Evolutionary conservation across 2,113 vertebrate species (phyloP).

Genomic region (Mola mola): DNA sequence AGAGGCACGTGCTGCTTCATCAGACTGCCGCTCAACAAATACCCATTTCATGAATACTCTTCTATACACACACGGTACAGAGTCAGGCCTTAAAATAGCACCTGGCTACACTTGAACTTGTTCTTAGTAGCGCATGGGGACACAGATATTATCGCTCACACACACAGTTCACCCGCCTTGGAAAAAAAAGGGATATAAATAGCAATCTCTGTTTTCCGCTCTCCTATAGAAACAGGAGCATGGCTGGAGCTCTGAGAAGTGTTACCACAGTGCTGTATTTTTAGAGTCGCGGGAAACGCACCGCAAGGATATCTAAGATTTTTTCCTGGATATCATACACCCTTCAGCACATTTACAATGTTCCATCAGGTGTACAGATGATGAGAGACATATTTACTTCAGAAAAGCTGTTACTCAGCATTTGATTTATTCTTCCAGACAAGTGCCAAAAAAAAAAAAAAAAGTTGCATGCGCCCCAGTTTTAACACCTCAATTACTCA

Average conservation of each 20-base stretch:
- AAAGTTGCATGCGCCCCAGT: background rate
- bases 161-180: conserved; percentile 52
- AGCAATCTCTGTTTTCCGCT: conserved; percentile 51
- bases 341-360: conserved; percentile 16
- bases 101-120: conserved; percentile 50
- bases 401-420: background rate
- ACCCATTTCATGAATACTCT: conserved; percentile 51
- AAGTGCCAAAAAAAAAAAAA: background rate
- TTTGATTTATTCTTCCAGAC: background rate
- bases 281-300: conserved; percentile 36
- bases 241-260: conserved; percentile 15
- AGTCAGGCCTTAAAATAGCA: conserved; percentile 68
- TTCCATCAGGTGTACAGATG: conserved; percentile 19
- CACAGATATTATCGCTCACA: conserved; percentile 28
- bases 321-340: conserved; percentile 15
- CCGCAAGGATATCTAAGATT: conserved; percentile 33
- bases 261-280: conserved; percentile 48
- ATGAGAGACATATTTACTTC: conserved; percentile 2
- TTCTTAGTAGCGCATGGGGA: conserved; percentile 26
- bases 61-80: conserved; percentile 46
- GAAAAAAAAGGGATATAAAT: conserved; percentile 61
- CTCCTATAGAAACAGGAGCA: conserved; percentile 41
- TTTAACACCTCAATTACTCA: background rate
- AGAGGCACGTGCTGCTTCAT: conserved; percentile 28
- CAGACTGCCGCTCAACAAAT: conserved; percentile 41